Evolutionary conservation across 2,888 invertebrate genomes (phyloP).

Genomic region (Hypercompe scribonia): DNA sequence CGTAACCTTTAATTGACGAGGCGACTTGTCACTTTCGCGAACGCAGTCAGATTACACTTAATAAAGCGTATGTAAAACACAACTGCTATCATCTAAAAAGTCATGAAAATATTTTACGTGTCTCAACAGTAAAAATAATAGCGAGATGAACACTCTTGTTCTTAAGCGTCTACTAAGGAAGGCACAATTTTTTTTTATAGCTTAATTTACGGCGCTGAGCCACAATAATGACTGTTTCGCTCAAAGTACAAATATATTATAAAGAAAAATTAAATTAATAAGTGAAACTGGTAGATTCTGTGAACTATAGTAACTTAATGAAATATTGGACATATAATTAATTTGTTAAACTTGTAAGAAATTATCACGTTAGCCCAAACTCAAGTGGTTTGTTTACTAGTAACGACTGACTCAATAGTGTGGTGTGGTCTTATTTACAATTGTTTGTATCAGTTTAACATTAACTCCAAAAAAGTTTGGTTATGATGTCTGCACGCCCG

Average conservation of each 20-base stretch:
- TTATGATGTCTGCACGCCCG: background rate
- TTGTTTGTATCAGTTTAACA: background rate
- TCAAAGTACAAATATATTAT: slow-evolving; percentile 21
- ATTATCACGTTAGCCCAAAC: no score
- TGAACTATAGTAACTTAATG: background rate
- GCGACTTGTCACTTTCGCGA: slow-evolving; percentile 6
- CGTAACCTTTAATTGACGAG: slow-evolving; percentile 15
- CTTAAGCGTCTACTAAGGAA: background rate
- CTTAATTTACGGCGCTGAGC: no score
- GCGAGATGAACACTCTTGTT: slow-evolving; percentile 11
- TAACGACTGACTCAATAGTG: background rate
- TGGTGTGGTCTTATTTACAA: background rate
- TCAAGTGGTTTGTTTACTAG: background rate
- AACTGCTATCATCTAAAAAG: slow-evolving; percentile 20
- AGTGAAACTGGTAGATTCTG: background rate
- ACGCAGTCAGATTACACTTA: slow-evolving; percentile 10
- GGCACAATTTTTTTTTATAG: no score
- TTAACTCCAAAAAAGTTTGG: background rate
- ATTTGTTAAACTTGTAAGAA: background rate
- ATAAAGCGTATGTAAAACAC: slow-evolving; percentile 32
- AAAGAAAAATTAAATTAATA: no score
- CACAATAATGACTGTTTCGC: no score
- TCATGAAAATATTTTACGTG: slow-evolving; percentile 30
- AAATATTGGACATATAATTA: background rate
- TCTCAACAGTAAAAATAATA: slow-evolving; percentile 25